Base-by-base conservation (phyloP, 37 sponge, comb jelly and placozoan genomes). In the Theonella swinhoei region DNA sequence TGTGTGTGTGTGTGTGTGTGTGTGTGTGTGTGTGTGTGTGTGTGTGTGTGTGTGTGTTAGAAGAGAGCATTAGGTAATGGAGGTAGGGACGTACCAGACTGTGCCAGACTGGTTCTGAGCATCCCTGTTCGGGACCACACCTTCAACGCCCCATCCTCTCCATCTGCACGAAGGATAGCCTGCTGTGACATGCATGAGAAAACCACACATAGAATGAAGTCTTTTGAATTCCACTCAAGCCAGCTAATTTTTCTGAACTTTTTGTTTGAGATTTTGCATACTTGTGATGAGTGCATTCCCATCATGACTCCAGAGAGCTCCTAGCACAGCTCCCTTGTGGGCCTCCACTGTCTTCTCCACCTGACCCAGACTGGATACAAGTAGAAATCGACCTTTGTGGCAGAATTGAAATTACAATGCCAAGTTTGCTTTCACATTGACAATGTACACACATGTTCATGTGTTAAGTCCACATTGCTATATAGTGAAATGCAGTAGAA, bases 111-210 rank as follows among this genome's bases (percentile, higher is more conserved):
- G 36, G 92, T 92, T 35, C 98, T 76, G 29, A 95, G 77, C 98
- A 98, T 98, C 40, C 96, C 94, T 4, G 82, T 83, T 68, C 88
- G 70, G n/a, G 96, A 95, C 98, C 98, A 98, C 23, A 98, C 68
- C 72, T 98, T 98, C 7, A 91, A 90, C 25, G 91, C 88, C 8
- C 96, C 98, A 87, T 98, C 98, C 54, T 98, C 98, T 14, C 98
- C 98, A 93, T 87, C 98, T 96, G 71, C 25, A 62, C 0, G 3
- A 83, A 8, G 64, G 68, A 76, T 7, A 17, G n/a, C n/a, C n/a
- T n/a, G n/a, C n/a, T n/a, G n/a, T n/a, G n/a, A 4, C 64, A 64
- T 47, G 22, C 29, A 22, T 47, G 1, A 28, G 22, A 38, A 26
- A 72, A 11, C 32, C 42, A 38, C 30, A 22, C 37, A 40, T 28